A percentile compares a stretch with the other conserved stretches of the same genome.
These are phyloP conservation scores for Prolemur simus DNA, from an alignment of 2,113 vertebrate species.

Conservation along the genomic window DNA sequence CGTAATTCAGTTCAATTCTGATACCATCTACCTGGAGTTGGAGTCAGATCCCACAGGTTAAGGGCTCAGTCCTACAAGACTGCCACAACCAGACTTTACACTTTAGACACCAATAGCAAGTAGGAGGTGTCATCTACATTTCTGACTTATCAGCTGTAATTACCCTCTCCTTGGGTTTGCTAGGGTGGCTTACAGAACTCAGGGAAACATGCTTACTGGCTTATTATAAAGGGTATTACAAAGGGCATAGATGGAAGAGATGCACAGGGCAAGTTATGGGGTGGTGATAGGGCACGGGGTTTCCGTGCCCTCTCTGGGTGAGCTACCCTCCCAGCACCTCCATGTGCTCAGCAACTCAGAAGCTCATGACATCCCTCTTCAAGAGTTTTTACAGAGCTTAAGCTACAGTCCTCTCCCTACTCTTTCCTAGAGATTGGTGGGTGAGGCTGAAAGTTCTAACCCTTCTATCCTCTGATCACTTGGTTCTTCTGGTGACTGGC, in stretches of 20 bases:
- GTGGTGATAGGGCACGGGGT: neutral
- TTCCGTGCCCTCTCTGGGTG: too few species aligned
- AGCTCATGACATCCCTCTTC: too few species aligned
- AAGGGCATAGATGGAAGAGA: neutral
- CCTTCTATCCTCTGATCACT: too few species aligned
- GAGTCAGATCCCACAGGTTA: neutral
- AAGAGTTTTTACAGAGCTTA: too few species aligned
- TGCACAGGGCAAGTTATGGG: neutral
- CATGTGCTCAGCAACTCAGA: too few species aligned
- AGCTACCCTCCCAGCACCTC: too few species aligned
- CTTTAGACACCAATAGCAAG: neutral
- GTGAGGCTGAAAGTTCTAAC: too few species aligned
- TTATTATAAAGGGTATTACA: neutral
- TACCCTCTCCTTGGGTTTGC: neutral
- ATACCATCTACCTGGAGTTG: neutral
- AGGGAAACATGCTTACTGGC: neutral
- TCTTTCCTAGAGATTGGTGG: too few species aligned
- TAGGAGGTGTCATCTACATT: neutral
- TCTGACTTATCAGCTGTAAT: neutral
- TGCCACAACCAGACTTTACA: neutral
- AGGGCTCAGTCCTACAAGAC: neutral
- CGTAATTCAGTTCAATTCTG: neutral
- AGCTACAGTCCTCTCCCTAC: too few species aligned
- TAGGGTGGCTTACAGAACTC: neutral
- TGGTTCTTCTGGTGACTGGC: too few species aligned